These are phyloP conservation scores for Bursaphelenchus okinawaensis DNA, from an alignment of 2,888 invertebrate genomes.

Conservation along the genomic window DNA sequence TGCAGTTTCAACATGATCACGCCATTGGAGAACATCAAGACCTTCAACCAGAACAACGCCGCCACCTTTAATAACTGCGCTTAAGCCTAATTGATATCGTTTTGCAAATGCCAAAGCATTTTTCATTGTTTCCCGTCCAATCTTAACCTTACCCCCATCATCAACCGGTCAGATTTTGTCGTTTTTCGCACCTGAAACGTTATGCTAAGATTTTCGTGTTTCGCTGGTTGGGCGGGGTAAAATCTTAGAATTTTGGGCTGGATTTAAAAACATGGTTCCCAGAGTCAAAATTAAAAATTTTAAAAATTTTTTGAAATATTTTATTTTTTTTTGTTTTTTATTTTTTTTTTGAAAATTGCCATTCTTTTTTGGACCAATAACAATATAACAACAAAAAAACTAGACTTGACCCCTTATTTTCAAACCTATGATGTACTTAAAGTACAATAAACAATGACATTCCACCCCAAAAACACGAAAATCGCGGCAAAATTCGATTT, in stretches of 20 bases:
- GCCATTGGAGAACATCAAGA: slow-evolving; percentile 55
- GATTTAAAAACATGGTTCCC: too few species aligned
- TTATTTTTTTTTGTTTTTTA: too few species aligned
- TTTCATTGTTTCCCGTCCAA: neutral
- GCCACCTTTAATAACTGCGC: slow-evolving; percentile 16
- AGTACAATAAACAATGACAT: too few species aligned
- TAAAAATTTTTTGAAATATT: too few species aligned
- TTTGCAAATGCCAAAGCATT: neutral
- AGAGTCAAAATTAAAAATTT: too few species aligned
- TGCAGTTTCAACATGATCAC: slow-evolving; percentile 57
- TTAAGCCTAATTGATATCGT: neutral
- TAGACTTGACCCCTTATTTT: neutral
- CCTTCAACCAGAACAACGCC: slow-evolving; percentile 30
- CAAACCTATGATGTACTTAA: neutral
- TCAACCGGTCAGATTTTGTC: neutral
- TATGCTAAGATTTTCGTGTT: neutral
- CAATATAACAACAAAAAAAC: too few species aligned
- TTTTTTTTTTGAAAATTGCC: neutral
- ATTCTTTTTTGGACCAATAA: neutral
- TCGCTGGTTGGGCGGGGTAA: too few species aligned
- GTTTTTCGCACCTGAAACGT: too few species aligned
- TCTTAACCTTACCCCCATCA: neutral
- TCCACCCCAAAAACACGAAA: too few species aligned
- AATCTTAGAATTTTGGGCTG: too few species aligned
- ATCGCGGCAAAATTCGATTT: too few species aligned